phyloP scores from a whole-genome alignment of 2,888 invertebrate species.

The Plagodis pulveraria region DNA sequence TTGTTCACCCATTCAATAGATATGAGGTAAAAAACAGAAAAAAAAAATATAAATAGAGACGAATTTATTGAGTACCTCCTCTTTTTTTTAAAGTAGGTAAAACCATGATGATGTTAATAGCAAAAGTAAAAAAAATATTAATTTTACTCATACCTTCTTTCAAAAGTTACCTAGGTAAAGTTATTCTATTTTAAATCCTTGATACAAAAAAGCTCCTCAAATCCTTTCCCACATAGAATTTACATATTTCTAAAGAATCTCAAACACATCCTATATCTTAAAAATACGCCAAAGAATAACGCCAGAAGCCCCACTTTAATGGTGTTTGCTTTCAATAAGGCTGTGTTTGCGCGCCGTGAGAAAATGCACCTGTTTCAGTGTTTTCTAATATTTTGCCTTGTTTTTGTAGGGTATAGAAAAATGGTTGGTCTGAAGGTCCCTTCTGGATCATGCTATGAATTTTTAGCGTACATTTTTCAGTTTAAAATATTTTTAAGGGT shows the following conservation, averaged over 20 bases:
- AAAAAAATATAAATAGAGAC: too few relatives aligned
- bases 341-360: conserved; percentile 57
- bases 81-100: too few relatives aligned
- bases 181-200: not conserved
- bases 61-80: too few relatives aligned
- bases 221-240: conserved; percentile 3
- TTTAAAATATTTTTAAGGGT: not conserved
- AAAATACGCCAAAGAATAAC: conserved; percentile 48
- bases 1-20: too few relatives aligned
- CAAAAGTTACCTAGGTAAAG: too few relatives aligned
- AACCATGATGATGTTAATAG: too few relatives aligned
- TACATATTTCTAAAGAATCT: conserved; percentile 18
- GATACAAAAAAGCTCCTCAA: not conserved
- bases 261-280: conserved; percentile 28
- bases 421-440: not conserved
- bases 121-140: too few relatives aligned
- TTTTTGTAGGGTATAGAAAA: conserved; percentile 42
- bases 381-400: conserved; percentile 48
- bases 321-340: conserved; percentile 79
- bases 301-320: conserved; percentile 60
- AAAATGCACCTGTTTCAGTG: conserved; percentile 48
- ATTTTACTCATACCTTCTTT: too few relatives aligned
- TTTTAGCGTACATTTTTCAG: too few relatives aligned
- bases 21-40: too few relatives aligned
- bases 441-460: too few relatives aligned